Percentiles rank a stretch among this genome's conserved stretches.
Conservation (phyloP, 2,113 vertebrate genomes). For the Corapipo altera region DNA sequence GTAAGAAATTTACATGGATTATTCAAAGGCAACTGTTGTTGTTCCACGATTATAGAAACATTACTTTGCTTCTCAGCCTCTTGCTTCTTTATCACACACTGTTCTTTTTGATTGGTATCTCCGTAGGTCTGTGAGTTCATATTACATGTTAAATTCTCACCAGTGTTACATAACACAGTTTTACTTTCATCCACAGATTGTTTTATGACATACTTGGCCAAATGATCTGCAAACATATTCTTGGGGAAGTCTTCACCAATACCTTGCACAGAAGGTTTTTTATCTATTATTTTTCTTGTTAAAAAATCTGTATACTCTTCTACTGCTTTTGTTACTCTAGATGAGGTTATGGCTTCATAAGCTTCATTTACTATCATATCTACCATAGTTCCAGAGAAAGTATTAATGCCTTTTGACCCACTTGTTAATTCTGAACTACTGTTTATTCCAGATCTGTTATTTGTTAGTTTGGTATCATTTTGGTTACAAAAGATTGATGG, state of each 20-base stretch:
- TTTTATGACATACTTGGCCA: conserved; percentile 68
- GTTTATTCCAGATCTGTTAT: not conserved
- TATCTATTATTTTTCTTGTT: conserved; percentile 71
- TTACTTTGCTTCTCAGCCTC: conserved; percentile 38
- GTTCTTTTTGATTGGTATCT: not conserved
- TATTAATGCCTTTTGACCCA: conserved; percentile 68
- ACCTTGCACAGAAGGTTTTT: not conserved
- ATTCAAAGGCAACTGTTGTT: conserved; percentile 58
- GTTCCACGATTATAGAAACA: conserved; percentile 43
- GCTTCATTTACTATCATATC: conserved; percentile 88
- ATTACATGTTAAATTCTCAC: conserved; percentile 6
- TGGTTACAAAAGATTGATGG: not conserved
- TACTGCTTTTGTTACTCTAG: conserved; percentile 78
- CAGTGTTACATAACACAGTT: conserved; percentile 10
- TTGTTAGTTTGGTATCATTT: not conserved
- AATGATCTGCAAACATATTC: conserved; percentile 62
- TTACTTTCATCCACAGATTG: conserved; percentile 70
- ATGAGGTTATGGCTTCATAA: conserved; percentile 83
- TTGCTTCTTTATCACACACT: not conserved
- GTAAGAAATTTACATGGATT: conserved; percentile 52
- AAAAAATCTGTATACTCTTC: conserved; percentile 79
- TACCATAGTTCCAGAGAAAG: conserved; percentile 87
- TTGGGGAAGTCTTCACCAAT: conserved; percentile 49
- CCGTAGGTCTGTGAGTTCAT: not conserved
- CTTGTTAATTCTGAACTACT: conserved; percentile 49